Base-by-base conservation (phyloP, 2,888 invertebrate genomes). In the Stenodema calcarata region DNA sequence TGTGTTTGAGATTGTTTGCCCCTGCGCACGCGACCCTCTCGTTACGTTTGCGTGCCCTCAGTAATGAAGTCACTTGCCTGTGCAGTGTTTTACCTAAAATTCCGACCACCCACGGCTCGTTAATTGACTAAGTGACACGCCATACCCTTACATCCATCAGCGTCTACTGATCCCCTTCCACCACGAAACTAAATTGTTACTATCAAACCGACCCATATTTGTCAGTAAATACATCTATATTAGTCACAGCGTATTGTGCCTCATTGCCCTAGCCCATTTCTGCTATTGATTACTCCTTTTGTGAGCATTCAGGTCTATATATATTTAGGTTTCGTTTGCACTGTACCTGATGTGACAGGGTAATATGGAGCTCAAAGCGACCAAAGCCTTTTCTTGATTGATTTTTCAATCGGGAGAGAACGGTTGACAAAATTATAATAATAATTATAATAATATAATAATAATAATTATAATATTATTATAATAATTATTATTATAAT, bases 51-150 rank as follows among this genome's bases (percentile, higher is more conserved):
- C 87, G 87, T 87, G 87, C 76, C 41, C 75, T 27, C 18, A 76
- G 81, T 87, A 87, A 87, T 87, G 87, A 87, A 87, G 87, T 87
- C 87, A 87, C 87, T 87, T 87, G 82, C 80, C 69, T 69, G 28
- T 27, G 75, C 79, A 69, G 79, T 79, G 86, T 79, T 79, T 79
- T 79, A 86, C 86, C 86, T 54, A 69, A 86, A 86, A 86, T 70
- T 47, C 80, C 79, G 18, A 30, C 79, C 75, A 50, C 75, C 82
- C 82, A 54, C 44, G 82, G 62, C 73, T 73, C 81, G 87, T 87
- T 87, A 87, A 87, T 87, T 87, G 87, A 87, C 87, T 87, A 87
- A 87, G 82, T 87, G 87, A 87, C 87, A 87, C 87, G 82, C 82
- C 73, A 81, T 75, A 75, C 82, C 75, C 76, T 47, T 35, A 76